These are phyloP conservation scores for Adelognathus sp. DNA, from an alignment of 2,888 invertebrate species.

Conservation along the genomic window DNA sequence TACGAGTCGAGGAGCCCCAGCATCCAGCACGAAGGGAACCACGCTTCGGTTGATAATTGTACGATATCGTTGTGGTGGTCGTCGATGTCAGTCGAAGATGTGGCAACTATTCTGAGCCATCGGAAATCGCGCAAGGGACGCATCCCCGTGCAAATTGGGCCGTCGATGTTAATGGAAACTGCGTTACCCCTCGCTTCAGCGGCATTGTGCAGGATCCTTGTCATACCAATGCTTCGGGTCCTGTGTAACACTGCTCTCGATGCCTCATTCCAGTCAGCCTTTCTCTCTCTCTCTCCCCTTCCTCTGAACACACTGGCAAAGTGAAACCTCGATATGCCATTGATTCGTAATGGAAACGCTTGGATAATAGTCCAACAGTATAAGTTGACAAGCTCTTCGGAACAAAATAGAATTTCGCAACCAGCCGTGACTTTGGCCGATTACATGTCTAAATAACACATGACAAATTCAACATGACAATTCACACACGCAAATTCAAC, in stretches of 20 bases:
- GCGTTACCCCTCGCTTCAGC: constrained; percentile 38
- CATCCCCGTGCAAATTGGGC: constrained; percentile 48
- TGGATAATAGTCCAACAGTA: neutral
- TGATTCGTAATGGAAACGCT: neutral
- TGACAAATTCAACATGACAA: too few relatives aligned
- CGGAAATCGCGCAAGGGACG: constrained; percentile 38
- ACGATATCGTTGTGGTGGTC: constrained; percentile 50
- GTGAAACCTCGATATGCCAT: neutral
- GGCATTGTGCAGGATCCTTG: constrained; percentile 47
- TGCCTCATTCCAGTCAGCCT: constrained; percentile 6
- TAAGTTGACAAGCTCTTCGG: neutral
- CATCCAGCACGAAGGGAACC: neutral
- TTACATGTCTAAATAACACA: too few relatives aligned
- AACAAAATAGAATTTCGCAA: neutral
- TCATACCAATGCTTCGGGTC: constrained; percentile 25
- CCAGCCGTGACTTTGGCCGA: too few relatives aligned
- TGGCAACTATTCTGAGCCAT: constrained; percentile 46
- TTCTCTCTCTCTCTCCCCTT: neutral
- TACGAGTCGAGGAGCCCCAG: constrained; percentile 7
- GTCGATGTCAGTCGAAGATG: constrained; percentile 23
- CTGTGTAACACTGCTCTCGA: constrained; percentile 11
- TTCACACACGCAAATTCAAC: too few relatives aligned
- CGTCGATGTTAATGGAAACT: constrained; percentile 53
- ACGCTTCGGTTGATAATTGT: constrained; percentile 58
- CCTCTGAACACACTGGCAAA: neutral